Percentiles rank a stretch among this genome's conserved stretches.
Conservation (phyloP, 2,113 vertebrate species). For the Antechinus flavipes region DNA sequence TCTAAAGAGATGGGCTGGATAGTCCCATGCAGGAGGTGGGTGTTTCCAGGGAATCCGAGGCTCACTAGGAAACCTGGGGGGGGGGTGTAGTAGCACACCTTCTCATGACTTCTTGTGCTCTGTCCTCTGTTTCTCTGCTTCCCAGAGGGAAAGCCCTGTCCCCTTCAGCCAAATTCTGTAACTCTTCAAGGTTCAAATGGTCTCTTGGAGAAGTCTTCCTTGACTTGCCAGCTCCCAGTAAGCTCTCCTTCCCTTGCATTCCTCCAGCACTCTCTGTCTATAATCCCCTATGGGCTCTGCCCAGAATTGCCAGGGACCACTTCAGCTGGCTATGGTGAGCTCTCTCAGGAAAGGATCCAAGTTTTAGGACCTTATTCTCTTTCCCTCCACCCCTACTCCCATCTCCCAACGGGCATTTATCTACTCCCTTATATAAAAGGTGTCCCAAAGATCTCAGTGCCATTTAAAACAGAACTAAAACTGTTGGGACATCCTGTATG, state of each 20-base stretch:
- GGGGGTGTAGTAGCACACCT: not conserved
- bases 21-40: not conserved
- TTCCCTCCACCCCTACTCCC: no score
- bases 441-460: no score
- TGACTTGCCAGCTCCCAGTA: not conserved
- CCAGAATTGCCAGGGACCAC: no score
- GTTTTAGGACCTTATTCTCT: no score
- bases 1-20: not conserved
- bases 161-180: no score
- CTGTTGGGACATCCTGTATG: no score
- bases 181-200: not conserved
- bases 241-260: not conserved
- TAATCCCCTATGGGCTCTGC: not conserved
- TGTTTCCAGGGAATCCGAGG: not conserved
- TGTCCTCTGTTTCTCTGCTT: not conserved
- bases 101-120: not conserved
- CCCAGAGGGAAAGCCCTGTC: not conserved
- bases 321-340: not conserved
- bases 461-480: no score
- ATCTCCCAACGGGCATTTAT: no score
- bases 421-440: no score
- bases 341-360: not conserved
- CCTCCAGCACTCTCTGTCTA: not conserved
- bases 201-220: constrained; percentile 32
- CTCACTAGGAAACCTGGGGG: no score